Conservation (phyloP, 92 coral and sea anemone genomes). For the Diadumene lineata region DNA sequence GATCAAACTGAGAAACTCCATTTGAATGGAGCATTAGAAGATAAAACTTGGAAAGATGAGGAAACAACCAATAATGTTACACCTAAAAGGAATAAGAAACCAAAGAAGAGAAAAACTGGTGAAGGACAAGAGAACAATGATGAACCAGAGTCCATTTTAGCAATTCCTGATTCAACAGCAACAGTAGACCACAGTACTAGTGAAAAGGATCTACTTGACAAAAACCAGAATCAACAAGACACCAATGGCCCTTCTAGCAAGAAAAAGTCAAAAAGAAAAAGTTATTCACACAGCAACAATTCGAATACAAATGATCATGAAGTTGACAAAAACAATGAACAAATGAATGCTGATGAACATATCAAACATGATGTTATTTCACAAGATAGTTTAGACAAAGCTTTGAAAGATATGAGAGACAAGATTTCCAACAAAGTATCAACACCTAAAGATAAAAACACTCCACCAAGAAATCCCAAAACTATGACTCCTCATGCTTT, state of each 20-base stretch:
- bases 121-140: neutral
- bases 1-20: neutral
- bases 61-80: neutral
- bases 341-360: neutral
- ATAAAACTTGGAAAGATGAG: neutral
- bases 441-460: conserved; percentile 20
- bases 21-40: neutral
- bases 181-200: neutral
- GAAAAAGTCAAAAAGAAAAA: conserved; percentile 14
- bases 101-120: neutral
- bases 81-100: conserved; percentile 15
- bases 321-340: neutral
- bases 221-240: conserved; percentile 8
- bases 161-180: neutral
- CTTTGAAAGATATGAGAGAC: conserved; percentile 26
- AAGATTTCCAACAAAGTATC: conserved; percentile 3
- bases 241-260: conserved; percentile 11
- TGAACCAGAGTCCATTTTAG: neutral
- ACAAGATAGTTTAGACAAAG: conserved; percentile 9
- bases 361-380: neutral
- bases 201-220: conserved; percentile 10
- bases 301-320: conserved; percentile 11
- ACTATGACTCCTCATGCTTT: conserved; percentile 50
- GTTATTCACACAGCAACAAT: neutral
- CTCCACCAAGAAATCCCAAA: conserved; percentile 13